Conservation (phyloP, 2,888 invertebrate genomes). For the Morinoia aosen region DNA sequence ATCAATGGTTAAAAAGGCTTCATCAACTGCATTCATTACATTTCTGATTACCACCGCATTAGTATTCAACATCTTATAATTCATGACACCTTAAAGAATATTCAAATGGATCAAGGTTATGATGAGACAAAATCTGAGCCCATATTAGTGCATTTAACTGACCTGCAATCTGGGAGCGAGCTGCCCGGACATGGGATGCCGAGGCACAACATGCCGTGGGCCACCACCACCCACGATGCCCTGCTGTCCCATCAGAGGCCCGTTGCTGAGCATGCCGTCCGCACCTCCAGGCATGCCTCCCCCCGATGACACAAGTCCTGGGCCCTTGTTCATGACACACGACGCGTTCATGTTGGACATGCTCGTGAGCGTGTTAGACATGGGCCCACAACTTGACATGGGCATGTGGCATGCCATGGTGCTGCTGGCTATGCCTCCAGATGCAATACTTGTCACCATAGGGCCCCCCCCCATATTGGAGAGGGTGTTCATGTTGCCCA, state of each 20-base stretch:
- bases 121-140: neutral
- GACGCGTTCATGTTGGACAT: constrained; percentile 63
- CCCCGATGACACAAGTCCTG: constrained; percentile 63
- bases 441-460: constrained; percentile 63
- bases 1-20: too few relatives aligned
- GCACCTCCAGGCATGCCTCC: constrained; percentile 84
- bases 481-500: constrained; percentile 64
- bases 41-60: too few relatives aligned
- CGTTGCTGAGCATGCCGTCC: constrained; percentile 36
- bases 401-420: constrained; percentile 63
- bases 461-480: constrained; percentile 61
- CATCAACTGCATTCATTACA: too few relatives aligned
- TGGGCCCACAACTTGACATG: constrained; percentile 59
- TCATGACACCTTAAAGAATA: too few relatives aligned
- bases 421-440: constrained; percentile 50
- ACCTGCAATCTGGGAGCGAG: constrained; percentile 65
- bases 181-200: constrained; percentile 56
- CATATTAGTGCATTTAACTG: neutral
- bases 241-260: constrained; percentile 50
- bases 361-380: constrained; percentile 63
- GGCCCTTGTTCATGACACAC: constrained; percentile 63
- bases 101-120: too few relatives aligned
- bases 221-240: constrained; percentile 19
- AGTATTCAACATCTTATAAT: too few relatives aligned
- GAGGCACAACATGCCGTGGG: constrained; percentile 1